phyloP scores from a whole-genome alignment of 2,888 invertebrate species.

The Epinotia nisella region DNA sequence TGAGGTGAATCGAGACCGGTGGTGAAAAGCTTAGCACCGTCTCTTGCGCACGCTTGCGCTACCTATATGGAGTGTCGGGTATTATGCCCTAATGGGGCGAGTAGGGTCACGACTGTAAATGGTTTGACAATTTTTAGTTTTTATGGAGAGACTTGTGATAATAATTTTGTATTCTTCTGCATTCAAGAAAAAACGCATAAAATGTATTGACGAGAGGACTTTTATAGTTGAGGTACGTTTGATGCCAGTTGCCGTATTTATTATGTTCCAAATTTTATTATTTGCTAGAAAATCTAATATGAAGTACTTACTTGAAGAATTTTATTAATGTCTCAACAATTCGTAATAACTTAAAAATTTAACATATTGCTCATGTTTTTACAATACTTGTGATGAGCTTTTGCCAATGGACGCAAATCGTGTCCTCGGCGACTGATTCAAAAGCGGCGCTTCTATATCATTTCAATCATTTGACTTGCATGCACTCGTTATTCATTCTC shows the following conservation, averaged over 20 bases:
- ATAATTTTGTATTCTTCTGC: conserved; percentile 6
- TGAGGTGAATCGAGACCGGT: neutral
- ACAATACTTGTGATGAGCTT: neutral
- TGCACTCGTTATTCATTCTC: conserved; percentile 20
- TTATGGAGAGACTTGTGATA: neutral
- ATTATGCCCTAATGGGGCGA: conserved; percentile 64
- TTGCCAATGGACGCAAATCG: neutral
- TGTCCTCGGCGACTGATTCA: conserved; percentile 1
- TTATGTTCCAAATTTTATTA: neutral
- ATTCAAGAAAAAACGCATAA: neutral
- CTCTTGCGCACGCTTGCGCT: conserved; percentile 60
- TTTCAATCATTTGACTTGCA: conserved; percentile 14
- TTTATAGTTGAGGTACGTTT: neutral
- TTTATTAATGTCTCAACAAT: neutral
- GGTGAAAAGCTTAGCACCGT: conserved; percentile 45
- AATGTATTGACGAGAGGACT: neutral
- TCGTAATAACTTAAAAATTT: no score
- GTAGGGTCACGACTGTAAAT: conserved; percentile 28
- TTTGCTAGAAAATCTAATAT: neutral
- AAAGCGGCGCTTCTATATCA: conserved; percentile 1
- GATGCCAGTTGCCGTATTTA: no score
- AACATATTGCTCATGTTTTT: no score
- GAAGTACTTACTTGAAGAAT: no score
- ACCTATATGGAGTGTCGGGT: conserved; percentile 64
- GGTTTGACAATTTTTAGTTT: conserved; percentile 28